These are phyloP conservation scores for Gymnosoma rotundatum DNA, from an alignment of 2,888 invertebrate species.

Conservation along the genomic window DNA sequence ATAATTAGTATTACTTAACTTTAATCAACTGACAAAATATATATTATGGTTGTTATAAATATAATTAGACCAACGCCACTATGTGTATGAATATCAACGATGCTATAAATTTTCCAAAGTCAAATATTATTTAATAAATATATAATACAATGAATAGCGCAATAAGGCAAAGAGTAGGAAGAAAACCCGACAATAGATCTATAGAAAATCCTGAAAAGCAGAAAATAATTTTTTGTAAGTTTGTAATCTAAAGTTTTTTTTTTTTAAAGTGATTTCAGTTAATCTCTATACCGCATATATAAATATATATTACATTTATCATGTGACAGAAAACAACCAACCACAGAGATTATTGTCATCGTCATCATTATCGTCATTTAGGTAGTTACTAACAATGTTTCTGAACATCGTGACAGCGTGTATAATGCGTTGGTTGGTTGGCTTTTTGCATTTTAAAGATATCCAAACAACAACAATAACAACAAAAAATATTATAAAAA, in stretches of 20 bases:
- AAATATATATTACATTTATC: not conserved
- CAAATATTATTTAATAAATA: slow-evolving; percentile 40
- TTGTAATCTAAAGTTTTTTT: slow-evolving; percentile 6
- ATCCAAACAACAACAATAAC: slow-evolving; percentile 2
- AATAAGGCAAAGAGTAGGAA: not conserved
- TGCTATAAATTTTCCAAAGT: slow-evolving; percentile 42
- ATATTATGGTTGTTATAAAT: slow-evolving; percentile 25
- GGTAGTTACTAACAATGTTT: not conserved
- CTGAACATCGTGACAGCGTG: slow-evolving; percentile 33
- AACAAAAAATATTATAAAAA: slow-evolving; percentile 35
- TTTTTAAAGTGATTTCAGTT: not conserved
- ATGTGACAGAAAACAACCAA: slow-evolving; percentile 35
- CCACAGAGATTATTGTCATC: slow-evolving; percentile 23
- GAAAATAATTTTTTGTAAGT: not conserved
- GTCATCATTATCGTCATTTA: slow-evolving; percentile 25
- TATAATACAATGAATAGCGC: slow-evolving; percentile 30
- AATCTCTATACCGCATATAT: not conserved
- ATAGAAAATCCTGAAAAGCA: not conserved
- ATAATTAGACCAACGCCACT: not conserved
- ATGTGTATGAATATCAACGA: not conserved
- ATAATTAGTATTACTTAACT: slow-evolving; percentile 56
- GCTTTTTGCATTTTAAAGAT: slow-evolving; percentile 9
- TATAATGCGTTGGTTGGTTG: slow-evolving; percentile 33
- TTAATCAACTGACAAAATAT: slow-evolving; percentile 50
- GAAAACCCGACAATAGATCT: not conserved